Conservation (phyloP, 2,797 vertebrate species). For the Pogoniulus pusillus region DNA sequence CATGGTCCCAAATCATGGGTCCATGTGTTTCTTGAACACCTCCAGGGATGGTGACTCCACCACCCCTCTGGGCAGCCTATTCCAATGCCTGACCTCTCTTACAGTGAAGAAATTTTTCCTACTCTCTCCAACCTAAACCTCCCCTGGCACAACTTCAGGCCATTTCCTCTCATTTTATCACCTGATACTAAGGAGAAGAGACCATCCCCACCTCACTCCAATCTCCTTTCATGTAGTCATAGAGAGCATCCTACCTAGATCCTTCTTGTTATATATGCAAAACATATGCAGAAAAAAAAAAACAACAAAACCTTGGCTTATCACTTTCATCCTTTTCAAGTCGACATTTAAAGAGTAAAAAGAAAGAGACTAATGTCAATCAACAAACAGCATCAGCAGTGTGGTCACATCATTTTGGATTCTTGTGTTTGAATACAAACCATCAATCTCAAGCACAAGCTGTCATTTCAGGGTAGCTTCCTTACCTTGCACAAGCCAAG, state of each 20-base stretch:
- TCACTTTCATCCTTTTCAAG: not conserved
- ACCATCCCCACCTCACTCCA: no score
- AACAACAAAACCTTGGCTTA: not conserved
- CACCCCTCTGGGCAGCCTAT: no score
- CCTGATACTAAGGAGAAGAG: no score
- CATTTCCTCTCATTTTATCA: no score
- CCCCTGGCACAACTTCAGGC: no score
- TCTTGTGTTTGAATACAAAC: not conserved
- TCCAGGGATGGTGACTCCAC: no score
- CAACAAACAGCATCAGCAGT: not conserved
- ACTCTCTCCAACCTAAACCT: no score
- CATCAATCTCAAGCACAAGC: not conserved
- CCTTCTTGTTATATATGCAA: constrained; percentile 4
- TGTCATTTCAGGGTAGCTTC: not conserved
- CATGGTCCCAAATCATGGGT: no score
- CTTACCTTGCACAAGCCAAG: constrained; percentile 96
- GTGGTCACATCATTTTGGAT: not conserved
- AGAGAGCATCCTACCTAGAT: not conserved
- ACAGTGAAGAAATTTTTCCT: no score
- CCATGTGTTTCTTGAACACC: no score
- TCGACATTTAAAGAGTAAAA: not conserved
- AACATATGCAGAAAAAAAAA: not conserved
- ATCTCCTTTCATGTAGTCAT: no score
- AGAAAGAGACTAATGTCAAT: not conserved
- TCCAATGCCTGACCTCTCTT: no score